Evolutionary conservation across 2,797 vertebrate genomes (phyloP).

Genomic region (Enteromius radiatus): DNA sequence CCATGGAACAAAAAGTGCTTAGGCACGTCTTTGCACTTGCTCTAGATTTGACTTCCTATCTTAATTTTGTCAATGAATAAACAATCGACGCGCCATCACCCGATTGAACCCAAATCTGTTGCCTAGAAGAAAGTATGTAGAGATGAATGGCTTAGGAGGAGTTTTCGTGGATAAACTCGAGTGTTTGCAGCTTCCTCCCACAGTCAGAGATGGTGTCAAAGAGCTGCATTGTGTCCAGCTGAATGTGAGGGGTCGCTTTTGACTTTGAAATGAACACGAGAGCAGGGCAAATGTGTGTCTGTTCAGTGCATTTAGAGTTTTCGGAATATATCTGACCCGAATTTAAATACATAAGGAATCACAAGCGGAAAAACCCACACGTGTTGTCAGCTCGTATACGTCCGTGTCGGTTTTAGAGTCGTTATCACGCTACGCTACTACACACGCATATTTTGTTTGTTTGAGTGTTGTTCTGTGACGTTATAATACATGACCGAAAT

Average conservation of each 20-base stretch:
- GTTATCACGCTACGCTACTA: neutral
- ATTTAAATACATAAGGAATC: neutral
- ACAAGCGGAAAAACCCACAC: neutral
- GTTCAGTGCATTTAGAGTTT: neutral
- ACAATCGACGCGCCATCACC: too few species aligned
- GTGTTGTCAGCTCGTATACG: neutral
- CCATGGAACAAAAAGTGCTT: constrained; percentile 31
- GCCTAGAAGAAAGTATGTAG: neutral
- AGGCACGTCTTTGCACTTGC: constrained; percentile 13
- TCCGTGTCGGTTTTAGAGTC: neutral
- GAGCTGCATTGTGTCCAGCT: constrained; percentile 73
- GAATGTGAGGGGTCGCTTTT: constrained; percentile 42
- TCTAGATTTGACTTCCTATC: neutral
- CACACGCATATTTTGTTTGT: neutral
- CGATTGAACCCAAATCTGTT: neutral
- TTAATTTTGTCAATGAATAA: neutral
- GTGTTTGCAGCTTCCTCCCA: constrained; percentile 40
- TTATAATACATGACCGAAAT: neutral
- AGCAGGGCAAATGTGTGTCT: neutral
- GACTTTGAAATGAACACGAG: constrained; percentile 13
- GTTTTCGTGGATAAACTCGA: constrained; percentile 46
- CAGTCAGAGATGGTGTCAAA: constrained; percentile 58
- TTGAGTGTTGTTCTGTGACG: neutral
- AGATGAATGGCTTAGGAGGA: neutral
- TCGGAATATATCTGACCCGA: neutral